phyloP scores from a whole-genome alignment of 1,140 invertebrate genomes.

The Drosophila bifasciata region DNA sequence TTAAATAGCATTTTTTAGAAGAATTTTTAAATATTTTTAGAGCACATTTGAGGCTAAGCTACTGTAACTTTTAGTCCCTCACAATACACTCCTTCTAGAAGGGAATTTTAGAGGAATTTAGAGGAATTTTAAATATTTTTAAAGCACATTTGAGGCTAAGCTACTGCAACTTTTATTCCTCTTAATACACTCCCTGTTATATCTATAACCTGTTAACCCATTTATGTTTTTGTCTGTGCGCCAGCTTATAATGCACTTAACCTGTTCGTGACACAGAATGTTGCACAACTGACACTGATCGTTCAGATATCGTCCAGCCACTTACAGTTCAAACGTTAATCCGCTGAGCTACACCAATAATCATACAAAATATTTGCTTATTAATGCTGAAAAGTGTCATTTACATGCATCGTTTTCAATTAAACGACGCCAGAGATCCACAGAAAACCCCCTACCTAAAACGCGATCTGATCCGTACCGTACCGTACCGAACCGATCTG shows the following conservation, averaged over 20 bases:
- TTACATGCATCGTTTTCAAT: slow-evolving; percentile 83
- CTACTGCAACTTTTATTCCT: not conserved
- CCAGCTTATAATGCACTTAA: slow-evolving; percentile 57
- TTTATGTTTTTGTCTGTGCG: slow-evolving; percentile 19
- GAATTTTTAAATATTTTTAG: too few relatives aligned
- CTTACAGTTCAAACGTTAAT: slow-evolving; percentile 63
- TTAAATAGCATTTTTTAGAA: not conserved
- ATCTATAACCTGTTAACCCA: slow-evolving; percentile 43
- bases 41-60: not conserved
- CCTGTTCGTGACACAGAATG: slow-evolving; percentile 45
- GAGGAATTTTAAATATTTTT: too few relatives aligned
- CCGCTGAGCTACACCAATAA: slow-evolving; percentile 76
- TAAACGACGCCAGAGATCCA: slow-evolving; percentile 72
- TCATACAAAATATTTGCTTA: slow-evolving; percentile 83
- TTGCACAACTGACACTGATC: slow-evolving; percentile 46
- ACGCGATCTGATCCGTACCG: slow-evolving; percentile 14
- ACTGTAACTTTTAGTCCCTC: not conserved
- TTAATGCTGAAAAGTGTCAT: slow-evolving; percentile 83
- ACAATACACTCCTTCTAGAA: not conserved
- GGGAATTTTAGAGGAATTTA: too few relatives aligned
- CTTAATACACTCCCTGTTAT: slow-evolving; percentile 3
- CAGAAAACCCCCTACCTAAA: slow-evolving; percentile 2
- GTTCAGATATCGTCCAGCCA: slow-evolving; percentile 43
- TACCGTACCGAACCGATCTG: slow-evolving; percentile 35
- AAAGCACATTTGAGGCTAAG: not conserved